These are phyloP conservation scores for Matsumurasca onukii DNA, from an alignment of 1,140 invertebrate genomes.

Conservation along the genomic window DNA sequence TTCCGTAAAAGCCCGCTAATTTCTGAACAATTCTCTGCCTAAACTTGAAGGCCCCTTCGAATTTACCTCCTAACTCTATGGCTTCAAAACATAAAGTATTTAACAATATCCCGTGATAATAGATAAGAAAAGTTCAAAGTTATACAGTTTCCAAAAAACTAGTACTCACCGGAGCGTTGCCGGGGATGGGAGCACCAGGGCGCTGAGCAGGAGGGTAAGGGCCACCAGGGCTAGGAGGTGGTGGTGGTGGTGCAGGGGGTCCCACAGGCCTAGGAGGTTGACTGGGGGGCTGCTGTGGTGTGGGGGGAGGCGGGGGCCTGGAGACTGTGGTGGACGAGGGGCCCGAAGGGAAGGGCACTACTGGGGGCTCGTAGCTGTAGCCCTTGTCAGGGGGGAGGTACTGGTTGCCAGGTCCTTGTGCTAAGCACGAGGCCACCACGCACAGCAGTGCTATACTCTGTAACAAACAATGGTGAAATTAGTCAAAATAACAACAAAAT, in stretches of 20 bases:
- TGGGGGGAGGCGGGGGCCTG: not conserved
- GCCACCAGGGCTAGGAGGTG: slow-evolving; percentile 40
- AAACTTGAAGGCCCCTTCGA: too few relatives aligned
- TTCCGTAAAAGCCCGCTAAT: too few relatives aligned
- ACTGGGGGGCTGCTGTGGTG: slow-evolving; percentile 36
- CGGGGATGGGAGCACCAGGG: too few relatives aligned
- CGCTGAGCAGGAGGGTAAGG: not conserved
- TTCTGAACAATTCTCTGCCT: too few relatives aligned
- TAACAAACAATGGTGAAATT: slow-evolving; percentile 5
- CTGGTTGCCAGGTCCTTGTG: slow-evolving; percentile 25
- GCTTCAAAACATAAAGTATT: too few relatives aligned
- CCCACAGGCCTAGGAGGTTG: slow-evolving; percentile 42
- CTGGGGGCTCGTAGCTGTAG: slow-evolving; percentile 60
- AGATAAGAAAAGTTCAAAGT: too few relatives aligned
- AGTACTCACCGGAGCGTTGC: slow-evolving; percentile 4
- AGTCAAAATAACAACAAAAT: too few relatives aligned
- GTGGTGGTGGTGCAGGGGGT: slow-evolving; percentile 34
- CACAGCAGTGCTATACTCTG: slow-evolving; percentile 27
- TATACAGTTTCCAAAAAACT: too few relatives aligned
- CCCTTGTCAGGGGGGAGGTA: slow-evolving; percentile 50
- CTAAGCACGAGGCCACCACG: not conserved
- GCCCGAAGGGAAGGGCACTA: slow-evolving; percentile 53
- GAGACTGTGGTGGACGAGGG: not conserved
- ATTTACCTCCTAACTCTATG: too few relatives aligned
- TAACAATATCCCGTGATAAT: too few relatives aligned